Evolutionary conservation across 2,797 vertebrate genomes (phyloP).

Genomic region (Eospalax fontanierii): DNA sequence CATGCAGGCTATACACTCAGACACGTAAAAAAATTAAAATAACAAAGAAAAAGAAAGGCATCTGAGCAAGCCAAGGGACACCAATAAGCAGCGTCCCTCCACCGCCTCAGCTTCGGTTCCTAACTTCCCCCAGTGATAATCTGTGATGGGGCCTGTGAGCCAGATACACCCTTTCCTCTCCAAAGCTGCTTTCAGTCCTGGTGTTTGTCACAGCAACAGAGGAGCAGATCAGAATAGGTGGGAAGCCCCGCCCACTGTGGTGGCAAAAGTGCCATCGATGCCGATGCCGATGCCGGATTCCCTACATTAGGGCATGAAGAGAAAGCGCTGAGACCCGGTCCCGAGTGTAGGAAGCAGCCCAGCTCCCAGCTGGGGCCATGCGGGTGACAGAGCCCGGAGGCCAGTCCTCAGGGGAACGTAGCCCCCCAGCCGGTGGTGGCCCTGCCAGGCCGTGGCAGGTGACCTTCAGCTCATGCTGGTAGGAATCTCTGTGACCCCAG

Average conservation of each 20-base stretch:
- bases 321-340: not conserved
- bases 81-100: not conserved
- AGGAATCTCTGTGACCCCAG: rapidly evolving
- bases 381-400: not conserved
- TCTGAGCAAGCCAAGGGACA: not conserved
- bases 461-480: rapidly evolving
- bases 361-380: rapidly evolving
- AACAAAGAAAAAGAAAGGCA: too few relatives aligned
- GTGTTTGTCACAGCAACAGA: not conserved
- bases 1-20: too few relatives aligned
- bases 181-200: not conserved
- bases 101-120: not conserved
- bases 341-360: rapidly evolving
- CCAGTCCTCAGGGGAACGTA: not conserved
- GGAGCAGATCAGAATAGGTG: not conserved
- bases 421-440: not conserved
- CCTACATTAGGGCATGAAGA: not conserved
- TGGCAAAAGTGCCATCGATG: rapidly evolving
- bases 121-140: not conserved
- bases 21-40: too few relatives aligned
- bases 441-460: not conserved
- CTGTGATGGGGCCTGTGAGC: not conserved
- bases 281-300: rapidly evolving
- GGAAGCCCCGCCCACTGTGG: not conserved
- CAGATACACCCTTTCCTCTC: not conserved